Conservation (phyloP, 2,797 vertebrate species). For the Poecilia gillii region DNA sequence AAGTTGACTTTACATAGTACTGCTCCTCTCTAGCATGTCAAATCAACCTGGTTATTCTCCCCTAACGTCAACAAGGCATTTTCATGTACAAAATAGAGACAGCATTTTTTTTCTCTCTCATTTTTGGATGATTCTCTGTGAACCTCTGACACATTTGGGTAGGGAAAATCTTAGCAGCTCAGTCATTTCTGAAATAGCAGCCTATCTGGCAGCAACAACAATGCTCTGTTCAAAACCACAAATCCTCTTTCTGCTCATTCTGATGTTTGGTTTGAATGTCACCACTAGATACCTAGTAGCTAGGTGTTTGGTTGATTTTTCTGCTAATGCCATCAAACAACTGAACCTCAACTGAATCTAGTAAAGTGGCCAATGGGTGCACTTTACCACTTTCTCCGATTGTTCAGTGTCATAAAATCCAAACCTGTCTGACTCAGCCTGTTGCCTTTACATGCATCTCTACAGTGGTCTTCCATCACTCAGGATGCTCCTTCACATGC, state of each 20-base stretch:
- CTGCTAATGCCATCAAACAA: neutral
- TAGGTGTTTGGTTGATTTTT: neutral
- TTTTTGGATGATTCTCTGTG: neutral
- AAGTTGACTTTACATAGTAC: too few relatives aligned
- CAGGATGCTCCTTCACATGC: neutral
- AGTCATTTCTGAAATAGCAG: neutral
- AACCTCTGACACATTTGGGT: neutral
- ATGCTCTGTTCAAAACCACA: neutral
- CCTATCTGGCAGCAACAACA: neutral
- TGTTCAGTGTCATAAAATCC: neutral
- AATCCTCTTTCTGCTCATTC: neutral
- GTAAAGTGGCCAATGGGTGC: neutral
- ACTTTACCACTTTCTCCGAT: neutral
- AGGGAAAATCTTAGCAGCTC: neutral
- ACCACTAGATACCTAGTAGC: neutral
- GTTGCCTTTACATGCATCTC: neutral
- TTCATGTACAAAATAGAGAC: neutral
- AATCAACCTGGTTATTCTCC: neutral
- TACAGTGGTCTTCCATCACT: neutral
- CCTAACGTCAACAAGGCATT: neutral
- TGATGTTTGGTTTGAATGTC: neutral
- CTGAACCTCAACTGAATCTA: neutral
- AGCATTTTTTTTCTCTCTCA: rapidly evolving
- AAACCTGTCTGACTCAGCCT: neutral
- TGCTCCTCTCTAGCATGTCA: neutral